These are phyloP conservation scores for Lepus oiostolus DNA, from an alignment of 2,797 vertebrate species.

Conservation along the genomic window DNA sequence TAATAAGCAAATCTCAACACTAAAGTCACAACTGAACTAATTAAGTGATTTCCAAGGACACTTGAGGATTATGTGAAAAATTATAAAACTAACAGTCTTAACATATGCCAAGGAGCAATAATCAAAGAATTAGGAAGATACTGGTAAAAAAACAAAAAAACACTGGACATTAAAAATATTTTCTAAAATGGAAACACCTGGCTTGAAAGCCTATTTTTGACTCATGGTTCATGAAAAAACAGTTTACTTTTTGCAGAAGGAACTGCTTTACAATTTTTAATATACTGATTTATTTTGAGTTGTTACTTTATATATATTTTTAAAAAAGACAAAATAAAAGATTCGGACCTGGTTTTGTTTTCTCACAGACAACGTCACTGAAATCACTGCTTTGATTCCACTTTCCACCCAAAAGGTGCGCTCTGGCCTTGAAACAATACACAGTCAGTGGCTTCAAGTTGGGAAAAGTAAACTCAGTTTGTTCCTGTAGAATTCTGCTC, in stretches of 20 bases:
- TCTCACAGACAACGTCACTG: conserved; percentile 80
- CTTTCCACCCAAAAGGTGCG: rapidly evolving
- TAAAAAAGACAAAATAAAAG: background rate
- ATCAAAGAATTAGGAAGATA: background rate
- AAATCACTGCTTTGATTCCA: conserved; percentile 78
- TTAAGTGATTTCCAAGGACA: background rate
- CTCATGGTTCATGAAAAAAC: background rate
- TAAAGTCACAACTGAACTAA: background rate
- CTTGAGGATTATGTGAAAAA: background rate
- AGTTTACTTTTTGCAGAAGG: background rate
- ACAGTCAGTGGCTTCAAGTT: conserved; percentile 50
- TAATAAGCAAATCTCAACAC: background rate
- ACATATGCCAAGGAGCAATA: background rate
- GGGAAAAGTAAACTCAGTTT: conserved; percentile 56
- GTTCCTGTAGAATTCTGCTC: conserved; percentile 48
- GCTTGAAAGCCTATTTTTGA: background rate
- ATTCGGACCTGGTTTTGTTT: conserved; percentile 78
- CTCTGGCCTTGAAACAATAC: conserved; percentile 86
- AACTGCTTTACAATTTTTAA: background rate
- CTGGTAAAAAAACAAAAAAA: background rate
- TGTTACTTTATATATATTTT: background rate
- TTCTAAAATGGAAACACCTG: background rate
- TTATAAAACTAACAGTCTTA: background rate
- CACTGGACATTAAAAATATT: background rate
- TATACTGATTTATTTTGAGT: background rate